phyloP scores from a whole-genome alignment of 1,140 invertebrate species.

The Fopius arisanus region DNA sequence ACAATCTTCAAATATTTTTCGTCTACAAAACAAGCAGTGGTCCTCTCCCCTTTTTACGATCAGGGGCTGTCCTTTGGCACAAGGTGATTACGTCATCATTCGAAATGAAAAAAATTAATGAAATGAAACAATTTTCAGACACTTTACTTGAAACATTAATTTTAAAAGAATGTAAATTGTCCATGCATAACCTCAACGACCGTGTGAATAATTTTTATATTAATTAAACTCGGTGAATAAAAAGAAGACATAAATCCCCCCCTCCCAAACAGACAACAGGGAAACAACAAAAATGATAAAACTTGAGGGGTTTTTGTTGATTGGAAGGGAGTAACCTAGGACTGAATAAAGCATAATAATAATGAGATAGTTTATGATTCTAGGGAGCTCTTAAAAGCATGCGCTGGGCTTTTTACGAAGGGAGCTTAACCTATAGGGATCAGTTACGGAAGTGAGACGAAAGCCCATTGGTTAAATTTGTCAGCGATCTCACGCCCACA shows the following conservation, averaged over 20 bases:
- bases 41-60: not conserved
- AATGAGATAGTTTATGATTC: too few relatives aligned
- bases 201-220: too few relatives aligned
- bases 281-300: too few relatives aligned
- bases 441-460: conserved; percentile 20
- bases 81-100: not conserved
- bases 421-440: conserved; percentile 32
- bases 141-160: too few relatives aligned
- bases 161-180: too few relatives aligned
- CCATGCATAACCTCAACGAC: too few relatives aligned
- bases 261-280: too few relatives aligned
- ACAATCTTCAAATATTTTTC: not conserved
- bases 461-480: conserved; percentile 28
- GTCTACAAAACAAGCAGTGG: not conserved
- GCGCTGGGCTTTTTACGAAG: conserved; percentile 25
- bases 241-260: too few relatives aligned
- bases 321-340: too few relatives aligned
- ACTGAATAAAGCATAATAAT: too few relatives aligned
- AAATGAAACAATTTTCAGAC: not conserved
- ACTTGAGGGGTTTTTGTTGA: too few relatives aligned
- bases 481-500: conserved; percentile 32
- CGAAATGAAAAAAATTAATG: not conserved
- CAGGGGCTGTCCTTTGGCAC: not conserved
- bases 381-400: conserved; percentile 14
- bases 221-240: too few relatives aligned